phyloP scores from a whole-genome alignment of 2,888 invertebrate genomes.

The Cephus pygmeus region DNA sequence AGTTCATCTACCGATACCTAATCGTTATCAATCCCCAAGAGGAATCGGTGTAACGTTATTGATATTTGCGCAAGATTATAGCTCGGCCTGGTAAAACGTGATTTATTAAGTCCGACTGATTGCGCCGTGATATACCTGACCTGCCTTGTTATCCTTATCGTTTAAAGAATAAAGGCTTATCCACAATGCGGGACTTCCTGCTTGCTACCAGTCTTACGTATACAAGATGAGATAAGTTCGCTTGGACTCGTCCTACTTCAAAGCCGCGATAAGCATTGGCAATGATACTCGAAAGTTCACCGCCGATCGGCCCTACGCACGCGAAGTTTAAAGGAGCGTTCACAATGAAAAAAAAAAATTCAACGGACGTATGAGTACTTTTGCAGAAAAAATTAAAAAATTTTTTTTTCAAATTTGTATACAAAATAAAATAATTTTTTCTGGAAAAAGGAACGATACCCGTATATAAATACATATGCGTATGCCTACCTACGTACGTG shows the following conservation, averaged over 20 bases:
- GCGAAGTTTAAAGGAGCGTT: neutral
- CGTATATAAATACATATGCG: neutral
- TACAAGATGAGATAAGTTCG: neutral
- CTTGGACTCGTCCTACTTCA: neutral
- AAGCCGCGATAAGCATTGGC: too few relatives aligned
- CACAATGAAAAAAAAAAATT: neutral
- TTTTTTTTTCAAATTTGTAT: neutral
- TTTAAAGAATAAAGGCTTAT: conserved; percentile 47
- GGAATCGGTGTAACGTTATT: neutral
- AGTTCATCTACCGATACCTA: neutral
- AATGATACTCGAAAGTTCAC: too few relatives aligned
- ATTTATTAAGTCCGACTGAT: conserved; percentile 49
- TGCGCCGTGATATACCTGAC: conserved; percentile 36
- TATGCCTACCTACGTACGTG: neutral
- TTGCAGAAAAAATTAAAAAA: too few relatives aligned
- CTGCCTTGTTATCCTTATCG: conserved; percentile 46
- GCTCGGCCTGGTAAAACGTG: conserved; percentile 49
- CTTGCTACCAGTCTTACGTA: conserved; percentile 15
- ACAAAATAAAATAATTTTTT: neutral
- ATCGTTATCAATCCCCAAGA: neutral
- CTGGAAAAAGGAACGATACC: neutral
- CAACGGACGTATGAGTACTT: too few relatives aligned
- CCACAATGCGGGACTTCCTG: conserved; percentile 28
- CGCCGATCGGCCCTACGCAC: neutral
- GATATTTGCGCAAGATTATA: conserved; percentile 38